Conservation (phyloP, 1,140 invertebrate genomes). For the Formica exsecta region DNA sequence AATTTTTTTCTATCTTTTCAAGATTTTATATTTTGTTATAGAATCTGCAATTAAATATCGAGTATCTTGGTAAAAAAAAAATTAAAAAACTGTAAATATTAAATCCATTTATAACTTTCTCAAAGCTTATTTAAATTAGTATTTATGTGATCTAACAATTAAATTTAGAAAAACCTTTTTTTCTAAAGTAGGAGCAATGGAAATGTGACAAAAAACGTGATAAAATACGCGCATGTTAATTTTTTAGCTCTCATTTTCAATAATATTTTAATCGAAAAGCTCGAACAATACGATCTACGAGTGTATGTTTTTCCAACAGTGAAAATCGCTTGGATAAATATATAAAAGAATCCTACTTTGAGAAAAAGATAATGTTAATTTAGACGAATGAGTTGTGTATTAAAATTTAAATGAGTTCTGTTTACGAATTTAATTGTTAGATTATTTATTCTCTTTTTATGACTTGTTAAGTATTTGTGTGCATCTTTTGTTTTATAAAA, state of each 20-base stretch:
- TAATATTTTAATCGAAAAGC: neutral
- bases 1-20: neutral
- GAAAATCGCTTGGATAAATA: neutral
- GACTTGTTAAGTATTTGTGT: neutral
- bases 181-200: neutral
- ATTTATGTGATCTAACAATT: conserved; percentile 34
- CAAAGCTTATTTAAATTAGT: neutral
- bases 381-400: neutral
- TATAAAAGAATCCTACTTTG: neutral
- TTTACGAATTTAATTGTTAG: conserved; percentile 20
- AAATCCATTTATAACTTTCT: neutral
- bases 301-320: neutral
- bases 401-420: neutral
- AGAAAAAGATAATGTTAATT: neutral
- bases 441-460: neutral
- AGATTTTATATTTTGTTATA: neutral
- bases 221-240: neutral
- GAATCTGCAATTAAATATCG: neutral
- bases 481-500: neutral
- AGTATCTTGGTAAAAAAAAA: neutral
- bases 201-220: neutral
- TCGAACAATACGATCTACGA: neutral
- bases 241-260: neutral
- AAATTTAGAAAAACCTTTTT: neutral
- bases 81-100: conserved; percentile 14